Evolutionary conservation across 2,797 vertebrate species (phyloP), one percentile per base, ranked within the genome.

Genomic region (Setipinna tenuifilis): DNA sequence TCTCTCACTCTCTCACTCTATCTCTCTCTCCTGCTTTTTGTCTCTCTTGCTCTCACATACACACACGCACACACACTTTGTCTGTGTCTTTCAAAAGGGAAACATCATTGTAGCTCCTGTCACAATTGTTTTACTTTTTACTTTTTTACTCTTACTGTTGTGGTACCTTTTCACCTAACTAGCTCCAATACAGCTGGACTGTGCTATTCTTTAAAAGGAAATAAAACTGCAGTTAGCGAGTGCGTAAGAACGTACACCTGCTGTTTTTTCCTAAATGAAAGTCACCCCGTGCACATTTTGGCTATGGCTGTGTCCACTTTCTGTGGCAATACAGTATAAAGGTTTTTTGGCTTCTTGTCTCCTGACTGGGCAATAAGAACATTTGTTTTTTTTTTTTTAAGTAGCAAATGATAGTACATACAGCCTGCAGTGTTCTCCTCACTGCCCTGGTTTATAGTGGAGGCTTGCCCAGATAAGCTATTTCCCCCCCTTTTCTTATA

Each of bases 231-330:
- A 31, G 62, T 68, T 14, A 68, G 23, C 28, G 10, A 28, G 65
- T 41, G 2, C 2, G 35, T 71, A 35, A 71, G 28, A 35, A 71
- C 25, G 25, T 44, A 54, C 2, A 54, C 2, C 35, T 78, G 35
- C 28, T 41, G 2, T 14, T 75, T 41, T 78, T 71, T 71, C 65
- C 65, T 48, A 16, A 41, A 65, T 58, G 11, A 75, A 59, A 65
- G 16, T 6, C 54, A 48, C 57, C 14, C 7, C n/a, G 28, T 46
- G 14, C 21, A n/a, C 17, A 25, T 71, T 71, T 59, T 71, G 25
- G 6, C 35, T 17, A 44, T 54, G 87, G 87, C 84, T 86, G 89
- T 87, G 87, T 81, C 57, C 46, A 61, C 35, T 10, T 25, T 12
- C 6, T 31, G 23, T 17, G 25, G 23, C 50, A 80, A 62, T 57